A percentile compares a stretch with the other conserved stretches of the same genome.
Evolutionary conservation across 2,797 vertebrate species (phyloP).

Genomic region (Scolopax bukidnonensis): DNA sequence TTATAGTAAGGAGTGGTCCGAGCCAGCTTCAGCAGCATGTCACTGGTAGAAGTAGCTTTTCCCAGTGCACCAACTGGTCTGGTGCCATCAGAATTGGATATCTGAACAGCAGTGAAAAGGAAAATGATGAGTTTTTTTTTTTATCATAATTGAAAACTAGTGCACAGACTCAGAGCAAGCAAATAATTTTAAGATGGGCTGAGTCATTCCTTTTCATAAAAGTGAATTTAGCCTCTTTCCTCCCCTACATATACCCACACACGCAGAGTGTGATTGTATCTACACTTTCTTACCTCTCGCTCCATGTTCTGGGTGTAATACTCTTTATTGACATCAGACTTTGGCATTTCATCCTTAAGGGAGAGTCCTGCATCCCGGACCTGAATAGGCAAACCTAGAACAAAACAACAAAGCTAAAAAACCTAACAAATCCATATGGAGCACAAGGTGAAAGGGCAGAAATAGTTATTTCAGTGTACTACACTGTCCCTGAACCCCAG

Average conservation of each 20-base stretch:
- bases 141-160: not conserved
- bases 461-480: not conserved
- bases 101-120: slow-evolving; percentile 75
- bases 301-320: slow-evolving; percentile 99
- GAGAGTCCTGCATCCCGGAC: slow-evolving; percentile 94
- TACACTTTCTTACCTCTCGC: slow-evolving; percentile 84
- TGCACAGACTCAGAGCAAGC: not conserved
- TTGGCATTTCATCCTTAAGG: slow-evolving; percentile 95
- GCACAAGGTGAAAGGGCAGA: not conserved
- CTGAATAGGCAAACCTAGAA: slow-evolving; percentile 94
- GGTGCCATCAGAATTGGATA: slow-evolving; percentile 93
- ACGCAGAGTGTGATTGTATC: fast-evolving
- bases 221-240: not conserved
- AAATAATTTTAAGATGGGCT: not conserved
- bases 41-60: slow-evolving; percentile 93
- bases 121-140: not conserved
- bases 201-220: not conserved
- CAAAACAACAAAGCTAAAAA: not conserved
- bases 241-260: not conserved
- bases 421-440: not conserved
- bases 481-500: not conserved
- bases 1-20: slow-evolving; percentile 98
- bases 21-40: slow-evolving; percentile 97
- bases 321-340: slow-evolving; percentile 98
- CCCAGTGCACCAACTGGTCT: slow-evolving; percentile 91